Conservation (phyloP, 2,888 invertebrate species). For the Apomyelois bistriatella region DNA sequence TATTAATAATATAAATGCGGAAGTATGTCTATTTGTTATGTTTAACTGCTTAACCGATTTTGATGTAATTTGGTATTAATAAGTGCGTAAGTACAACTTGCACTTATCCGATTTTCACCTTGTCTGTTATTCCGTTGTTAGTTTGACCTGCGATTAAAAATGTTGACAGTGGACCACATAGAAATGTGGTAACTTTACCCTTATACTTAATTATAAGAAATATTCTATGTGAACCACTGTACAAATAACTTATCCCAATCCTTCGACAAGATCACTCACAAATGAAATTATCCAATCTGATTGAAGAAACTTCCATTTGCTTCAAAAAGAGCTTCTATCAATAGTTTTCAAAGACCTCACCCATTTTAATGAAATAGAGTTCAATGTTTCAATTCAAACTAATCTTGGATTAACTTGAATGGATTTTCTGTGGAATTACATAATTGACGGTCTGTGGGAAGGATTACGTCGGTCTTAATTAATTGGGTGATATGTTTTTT, state of each 20-base stretch:
- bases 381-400: constrained; percentile 6
- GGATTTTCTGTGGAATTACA: neutral
- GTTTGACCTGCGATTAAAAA: no score
- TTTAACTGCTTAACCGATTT: no score
- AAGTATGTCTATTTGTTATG: no score
- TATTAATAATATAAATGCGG: no score
- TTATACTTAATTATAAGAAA: no score
- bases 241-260: constrained; percentile 30
- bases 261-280: constrained; percentile 23
- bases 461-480: neutral
- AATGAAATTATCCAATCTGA: constrained; percentile 35
- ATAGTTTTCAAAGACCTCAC: constrained; percentile 13
- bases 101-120: no score
- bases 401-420: constrained; percentile 11
- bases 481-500: neutral
- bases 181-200: no score
- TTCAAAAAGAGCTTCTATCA: constrained; percentile 19
- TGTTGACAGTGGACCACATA: no score
- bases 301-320: constrained; percentile 28
- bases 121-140: no score
- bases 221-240: no score
- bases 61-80: no score
- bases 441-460: neutral
- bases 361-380: constrained; percentile 9
- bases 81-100: no score